Evolutionary conservation across 2,113 vertebrate genomes (phyloP).

Genomic region (Clarias gariepinus): DNA sequence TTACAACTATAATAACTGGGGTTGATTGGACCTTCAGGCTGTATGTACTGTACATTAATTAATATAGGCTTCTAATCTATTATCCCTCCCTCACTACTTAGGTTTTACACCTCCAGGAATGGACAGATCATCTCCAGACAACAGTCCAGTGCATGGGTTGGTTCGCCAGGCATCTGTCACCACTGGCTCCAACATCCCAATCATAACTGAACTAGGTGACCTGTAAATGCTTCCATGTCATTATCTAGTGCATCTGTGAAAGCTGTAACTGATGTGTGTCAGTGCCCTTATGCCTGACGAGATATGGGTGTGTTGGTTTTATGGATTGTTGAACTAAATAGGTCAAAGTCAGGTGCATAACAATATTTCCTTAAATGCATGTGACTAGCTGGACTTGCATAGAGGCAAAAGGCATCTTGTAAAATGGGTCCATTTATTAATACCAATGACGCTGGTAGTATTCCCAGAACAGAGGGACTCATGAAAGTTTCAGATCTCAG

Average conservation of each 20-base stretch:
- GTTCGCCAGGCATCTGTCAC: conserved; percentile 94
- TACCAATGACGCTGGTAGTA: conserved; percentile 76
- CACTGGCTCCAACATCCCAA: conserved; percentile 96
- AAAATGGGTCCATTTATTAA: conserved; percentile 80
- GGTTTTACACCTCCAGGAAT: conserved; percentile 99
- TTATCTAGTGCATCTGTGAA: conserved; percentile 13
- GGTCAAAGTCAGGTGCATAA: conserved; percentile 37
- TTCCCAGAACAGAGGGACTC: conserved; percentile 72
- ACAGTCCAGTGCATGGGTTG: conserved; percentile 94
- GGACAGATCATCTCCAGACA: conserved; percentile 96
- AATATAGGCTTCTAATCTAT: neutral
- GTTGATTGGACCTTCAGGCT: neutral
- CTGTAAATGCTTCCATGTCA: conserved; percentile 48
- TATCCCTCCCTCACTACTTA: conserved; percentile 55
- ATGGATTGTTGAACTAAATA: conserved; percentile 17
- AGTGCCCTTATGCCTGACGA: conserved; percentile 15
- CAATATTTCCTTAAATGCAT: conserved; percentile 38
- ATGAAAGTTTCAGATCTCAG: conserved; percentile 81
- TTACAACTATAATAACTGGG: neutral
- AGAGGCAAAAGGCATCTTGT: conserved; percentile 63
- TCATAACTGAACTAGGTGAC: conserved; percentile 98
- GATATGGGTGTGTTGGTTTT: conserved; percentile 21
- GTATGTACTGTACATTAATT: neutral
- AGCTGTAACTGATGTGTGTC: neutral
- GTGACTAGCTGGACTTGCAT: conserved; percentile 33